phyloP scores from a whole-genome alignment of 2,888 invertebrate species.

The Leucophenga maculata region DNA sequence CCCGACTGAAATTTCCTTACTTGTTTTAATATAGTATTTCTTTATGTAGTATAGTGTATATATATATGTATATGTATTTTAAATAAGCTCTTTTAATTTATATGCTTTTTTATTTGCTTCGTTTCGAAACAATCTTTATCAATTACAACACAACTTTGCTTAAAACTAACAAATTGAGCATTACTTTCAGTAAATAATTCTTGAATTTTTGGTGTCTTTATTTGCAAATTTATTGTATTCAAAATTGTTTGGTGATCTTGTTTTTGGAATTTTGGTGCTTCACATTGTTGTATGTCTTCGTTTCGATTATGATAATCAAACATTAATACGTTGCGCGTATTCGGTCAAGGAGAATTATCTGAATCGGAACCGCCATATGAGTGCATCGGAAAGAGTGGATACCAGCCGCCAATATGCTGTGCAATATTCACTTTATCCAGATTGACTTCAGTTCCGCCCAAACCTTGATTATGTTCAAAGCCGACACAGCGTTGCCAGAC shows the following conservation, averaged over 20 bases:
- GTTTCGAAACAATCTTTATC: constrained; percentile 26
- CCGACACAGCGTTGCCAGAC: constrained; percentile 93
- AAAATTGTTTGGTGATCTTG: constrained; percentile 35
- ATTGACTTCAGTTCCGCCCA: constrained; percentile 90
- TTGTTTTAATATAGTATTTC: too few relatives aligned
- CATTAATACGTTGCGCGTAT: constrained; percentile 50
- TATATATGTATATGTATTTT: neutral
- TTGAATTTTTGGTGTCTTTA: constrained; percentile 46
- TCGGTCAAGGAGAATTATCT: constrained; percentile 73
- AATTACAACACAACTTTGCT: constrained; percentile 37
- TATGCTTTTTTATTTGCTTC: constrained; percentile 31
- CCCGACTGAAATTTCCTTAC: too few relatives aligned
- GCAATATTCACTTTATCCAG: constrained; percentile 84
- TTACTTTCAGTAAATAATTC: constrained; percentile 46
- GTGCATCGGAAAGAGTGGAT: constrained; percentile 90
- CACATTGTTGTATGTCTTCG: neutral
- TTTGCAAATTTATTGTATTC: constrained; percentile 51
- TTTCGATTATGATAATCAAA: neutral
- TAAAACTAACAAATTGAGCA: constrained; percentile 62
- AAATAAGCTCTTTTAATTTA: constrained; percentile 8
- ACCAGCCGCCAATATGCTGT: constrained; percentile 90
- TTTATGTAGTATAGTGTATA: neutral
- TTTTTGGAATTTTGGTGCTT: constrained; percentile 29
- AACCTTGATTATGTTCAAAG: constrained; percentile 85
- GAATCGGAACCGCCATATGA: constrained; percentile 82